Base-by-base conservation (phyloP, 23 tunicate species). In the Trididemnum miniatum region DNA sequence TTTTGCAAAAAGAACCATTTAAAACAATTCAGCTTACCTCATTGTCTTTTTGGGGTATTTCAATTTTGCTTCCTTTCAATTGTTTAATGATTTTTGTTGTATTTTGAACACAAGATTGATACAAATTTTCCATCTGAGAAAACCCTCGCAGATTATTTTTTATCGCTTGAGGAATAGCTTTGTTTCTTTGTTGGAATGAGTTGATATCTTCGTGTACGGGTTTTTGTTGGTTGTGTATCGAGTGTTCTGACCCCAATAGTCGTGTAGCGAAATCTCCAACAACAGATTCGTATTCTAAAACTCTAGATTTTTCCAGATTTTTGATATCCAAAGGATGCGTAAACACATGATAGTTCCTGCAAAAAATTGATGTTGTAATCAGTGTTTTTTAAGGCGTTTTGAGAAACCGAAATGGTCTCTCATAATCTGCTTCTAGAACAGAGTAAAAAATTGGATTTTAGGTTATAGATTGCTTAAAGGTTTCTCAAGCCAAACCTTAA, bases 331-430 rank as follows among this genome's bases (percentile, higher is more conserved):
- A 38, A 18, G 88, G 74, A 57, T 84, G 73, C 81, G 59, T 73
- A 30, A 84, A 74, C 0, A 84, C 88, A 59, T 84, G 88, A 12
- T 25, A 22, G 59, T 75, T 29, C 88, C 88, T 84, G 44, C 37
- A 71, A 64, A 64, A n/a, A 49, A n/a, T n/a, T n/a, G n/a, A n/a
- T n/a, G n/a, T n/a, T n/a, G n/a, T n/a, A n/a, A n/a, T n/a, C n/a
- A n/a, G n/a, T n/a, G n/a, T n/a, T n/a, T n/a, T n/a, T n/a, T n/a
- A n/a, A n/a, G n/a, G n/a, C n/a, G n/a, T n/a, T n/a, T n/a, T n/a
- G n/a, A n/a, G n/a, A n/a, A n/a, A n/a, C n/a, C n/a, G n/a, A n/a
- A n/a, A n/a, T n/a, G n/a, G n/a, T n/a, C n/a, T n/a, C n/a, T n/a
- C n/a, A n/a, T n/a, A n/a, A n/a, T n/a, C n/a, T n/a, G n/a, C n/a